These are phyloP conservation scores for Dynastes maya DNA, from an alignment of 2,888 invertebrate genomes.

Conservation along the genomic window DNA sequence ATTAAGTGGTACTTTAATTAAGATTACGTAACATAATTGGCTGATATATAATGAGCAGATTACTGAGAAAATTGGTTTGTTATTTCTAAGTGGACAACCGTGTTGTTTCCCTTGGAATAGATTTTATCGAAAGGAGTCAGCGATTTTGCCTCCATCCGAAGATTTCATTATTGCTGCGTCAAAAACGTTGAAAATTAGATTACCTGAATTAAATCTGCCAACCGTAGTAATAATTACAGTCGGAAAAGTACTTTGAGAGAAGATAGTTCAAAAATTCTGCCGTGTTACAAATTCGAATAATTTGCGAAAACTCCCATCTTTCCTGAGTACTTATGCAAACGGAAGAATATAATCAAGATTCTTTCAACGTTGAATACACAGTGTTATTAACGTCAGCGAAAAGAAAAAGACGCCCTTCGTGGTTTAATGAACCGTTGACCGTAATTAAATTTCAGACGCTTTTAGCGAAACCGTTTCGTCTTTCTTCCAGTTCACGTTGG, in stretches of 20 bases:
- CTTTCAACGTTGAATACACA: slow-evolving; percentile 3
- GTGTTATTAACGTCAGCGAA: slow-evolving; percentile 10
- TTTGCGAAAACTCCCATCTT: not conserved
- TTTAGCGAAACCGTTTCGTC: slow-evolving; percentile 20
- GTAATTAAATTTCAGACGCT: slow-evolving; percentile 42
- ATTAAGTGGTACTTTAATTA: too few relatives aligned
- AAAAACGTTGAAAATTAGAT: too few relatives aligned
- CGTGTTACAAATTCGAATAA: not conserved
- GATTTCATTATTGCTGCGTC: too few relatives aligned
- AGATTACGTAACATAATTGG: too few relatives aligned
- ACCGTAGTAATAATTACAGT: too few relatives aligned
- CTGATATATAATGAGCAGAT: too few relatives aligned
- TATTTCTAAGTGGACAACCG: too few relatives aligned
- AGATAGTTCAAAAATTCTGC: not conserved
- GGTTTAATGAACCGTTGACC: slow-evolving; percentile 32
- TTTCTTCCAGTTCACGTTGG: slow-evolving; percentile 2
- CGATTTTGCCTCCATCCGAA: too few relatives aligned
- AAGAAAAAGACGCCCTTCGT: slow-evolving; percentile 1
- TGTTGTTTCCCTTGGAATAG: too few relatives aligned
- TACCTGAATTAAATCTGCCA: too few relatives aligned
- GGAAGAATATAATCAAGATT: slow-evolving; percentile 37
- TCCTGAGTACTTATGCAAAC: not conserved
- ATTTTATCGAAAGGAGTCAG: too few relatives aligned
- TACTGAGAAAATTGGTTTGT: too few relatives aligned
- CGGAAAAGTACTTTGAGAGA: not conserved